Evolutionary conservation across 2,888 invertebrate genomes (phyloP).

Genomic region (Tortricodes alternella): DNA sequence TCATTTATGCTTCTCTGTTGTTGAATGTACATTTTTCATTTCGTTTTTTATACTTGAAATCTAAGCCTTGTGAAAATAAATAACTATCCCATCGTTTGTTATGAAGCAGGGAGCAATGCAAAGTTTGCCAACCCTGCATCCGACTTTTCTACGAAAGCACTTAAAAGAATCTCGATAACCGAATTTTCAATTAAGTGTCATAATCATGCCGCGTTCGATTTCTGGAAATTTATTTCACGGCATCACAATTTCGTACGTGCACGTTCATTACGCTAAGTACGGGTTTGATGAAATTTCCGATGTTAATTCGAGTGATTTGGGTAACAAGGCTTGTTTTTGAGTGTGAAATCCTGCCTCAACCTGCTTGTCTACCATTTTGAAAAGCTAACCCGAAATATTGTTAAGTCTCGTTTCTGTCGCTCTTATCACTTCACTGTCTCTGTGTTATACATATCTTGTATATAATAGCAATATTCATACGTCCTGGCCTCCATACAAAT

Average conservation of each 20-base stretch:
- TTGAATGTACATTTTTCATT: too few relatives aligned
- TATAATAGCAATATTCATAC: too few relatives aligned
- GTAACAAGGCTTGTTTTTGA: conserved; percentile 14
- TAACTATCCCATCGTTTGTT: too few relatives aligned
- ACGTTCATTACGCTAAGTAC: conserved; percentile 59
- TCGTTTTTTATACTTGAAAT: too few relatives aligned
- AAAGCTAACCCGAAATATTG: background rate
- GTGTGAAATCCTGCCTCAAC: conserved; percentile 10
- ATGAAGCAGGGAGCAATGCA: too few relatives aligned
- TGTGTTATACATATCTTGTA: too few relatives aligned
- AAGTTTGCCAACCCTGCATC: conserved; percentile 51
- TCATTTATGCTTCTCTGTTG: too few relatives aligned
- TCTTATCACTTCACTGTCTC: too few relatives aligned
- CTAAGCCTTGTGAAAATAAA: too few relatives aligned
- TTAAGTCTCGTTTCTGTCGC: too few relatives aligned
- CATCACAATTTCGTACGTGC: conserved; percentile 66
- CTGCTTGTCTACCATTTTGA: background rate
- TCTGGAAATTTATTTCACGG: conserved; percentile 71
- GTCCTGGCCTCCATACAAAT: too few relatives aligned
- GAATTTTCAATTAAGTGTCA: conserved; percentile 80
- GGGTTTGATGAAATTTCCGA: conserved; percentile 32
- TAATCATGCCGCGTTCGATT: conserved; percentile 64
- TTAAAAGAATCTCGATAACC: conserved; percentile 71
- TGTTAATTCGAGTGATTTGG: conserved; percentile 30
- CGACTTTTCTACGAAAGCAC: conserved; percentile 72